Conservation (phyloP, 2,113 vertebrate species). For the Emydura subglobosa region DNA sequence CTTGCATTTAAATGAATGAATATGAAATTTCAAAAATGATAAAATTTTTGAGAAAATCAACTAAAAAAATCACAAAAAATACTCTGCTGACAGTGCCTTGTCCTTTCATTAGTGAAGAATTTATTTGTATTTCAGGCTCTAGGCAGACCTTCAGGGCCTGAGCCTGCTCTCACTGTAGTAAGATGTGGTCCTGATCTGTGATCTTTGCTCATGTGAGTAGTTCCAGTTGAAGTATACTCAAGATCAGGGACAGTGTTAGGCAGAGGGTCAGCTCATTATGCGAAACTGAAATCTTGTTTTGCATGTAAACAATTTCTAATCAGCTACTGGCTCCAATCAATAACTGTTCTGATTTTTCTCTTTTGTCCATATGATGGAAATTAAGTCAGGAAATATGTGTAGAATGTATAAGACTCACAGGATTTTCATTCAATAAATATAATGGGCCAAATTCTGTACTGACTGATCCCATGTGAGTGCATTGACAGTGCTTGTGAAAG, state of each 20-base stretch:
- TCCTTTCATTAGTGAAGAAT: background rate
- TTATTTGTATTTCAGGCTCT: background rate
- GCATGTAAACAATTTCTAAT: background rate
- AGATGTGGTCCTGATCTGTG: background rate
- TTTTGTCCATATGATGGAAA: background rate
- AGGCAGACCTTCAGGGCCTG: background rate
- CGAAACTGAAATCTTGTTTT: background rate
- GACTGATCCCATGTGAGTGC: fast-evolving
- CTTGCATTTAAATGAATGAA: background rate
- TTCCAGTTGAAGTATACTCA: background rate
- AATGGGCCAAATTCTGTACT: background rate
- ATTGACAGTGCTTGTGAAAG: background rate
- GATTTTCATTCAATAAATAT: background rate
- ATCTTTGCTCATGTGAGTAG: background rate
- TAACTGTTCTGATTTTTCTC: background rate
- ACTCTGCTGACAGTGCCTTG: background rate
- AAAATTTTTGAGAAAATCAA: background rate
- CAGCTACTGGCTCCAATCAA: background rate
- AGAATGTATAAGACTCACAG: background rate
- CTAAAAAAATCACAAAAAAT: background rate
- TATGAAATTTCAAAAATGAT: background rate
- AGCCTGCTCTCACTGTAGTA: background rate
- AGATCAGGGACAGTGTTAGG: background rate
- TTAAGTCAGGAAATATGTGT: background rate
- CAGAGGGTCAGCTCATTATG: background rate